Base-by-base conservation (phyloP, 37 sponge, comb jelly and placozoan genomes). In the Haliclona indistincta region DNA sequence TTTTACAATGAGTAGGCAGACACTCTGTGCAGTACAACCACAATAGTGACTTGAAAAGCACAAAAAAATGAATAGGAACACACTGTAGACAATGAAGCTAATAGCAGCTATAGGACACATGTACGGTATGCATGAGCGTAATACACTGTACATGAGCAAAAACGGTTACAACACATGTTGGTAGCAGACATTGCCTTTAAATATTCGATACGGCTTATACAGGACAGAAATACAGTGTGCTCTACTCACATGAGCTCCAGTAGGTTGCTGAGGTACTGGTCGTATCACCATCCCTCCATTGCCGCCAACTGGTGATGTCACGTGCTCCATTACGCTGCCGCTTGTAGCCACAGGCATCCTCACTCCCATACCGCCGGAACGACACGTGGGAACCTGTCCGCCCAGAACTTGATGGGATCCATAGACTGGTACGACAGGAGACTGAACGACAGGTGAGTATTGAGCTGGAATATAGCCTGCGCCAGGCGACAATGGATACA, bases 241-340 rank as follows among this genome's bases (percentile, higher is more conserved):
- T n/a, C n/a, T n/a, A n/a, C 60, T 63, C 47, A 84, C 85, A 40
- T 79, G 64, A 32, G 66, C 66, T 25, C 67, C 65, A 28, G 86
- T 51, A 38, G 79, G 43, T 38, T 68, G 73, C 68, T 85, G 86
- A 1, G 86, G 73, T 28, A 85, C 49, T n/a, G 86, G 86, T 40
- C 79, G 56, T 30, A 73, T 72, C 41, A 85, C 56, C 22, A 85
- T 58, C 1, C 79, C 75, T 19, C 75, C 86, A 43, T 76, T 58
- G 42, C 52, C 34, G 25, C 34, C 78, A 53, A 78, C 20, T 2
- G 79, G 78, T 30, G 77, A 71, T 2, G 73, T 17, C 22, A 85
- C 26, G n/a, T 67, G 83, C 36, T 84, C 85, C n/a, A n/a, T 26
- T 2, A 55, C 60, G 1, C 39, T 58, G n/a, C 60, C 40, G 4